A percentile compares a stretch with the other conserved stretches of the same genome.
phyloP scores from a whole-genome alignment of 2,888 invertebrate genomes.

The Dugesia japonica region DNA sequence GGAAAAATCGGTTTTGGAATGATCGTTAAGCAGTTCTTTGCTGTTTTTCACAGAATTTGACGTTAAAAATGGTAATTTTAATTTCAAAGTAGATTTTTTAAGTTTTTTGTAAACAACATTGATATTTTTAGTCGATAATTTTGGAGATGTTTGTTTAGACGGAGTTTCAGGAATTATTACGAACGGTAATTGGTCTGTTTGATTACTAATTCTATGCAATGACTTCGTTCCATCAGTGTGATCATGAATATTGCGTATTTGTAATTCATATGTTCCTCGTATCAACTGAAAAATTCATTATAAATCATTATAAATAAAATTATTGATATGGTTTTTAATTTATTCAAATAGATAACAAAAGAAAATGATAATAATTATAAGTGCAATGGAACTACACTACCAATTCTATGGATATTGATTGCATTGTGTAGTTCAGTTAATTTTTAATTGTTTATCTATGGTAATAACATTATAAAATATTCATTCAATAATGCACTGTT shows the following conservation, averaged over 20 bases:
- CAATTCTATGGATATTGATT: too few species aligned
- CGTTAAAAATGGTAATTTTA: neutral
- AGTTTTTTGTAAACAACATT: neutral
- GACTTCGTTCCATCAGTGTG: neutral
- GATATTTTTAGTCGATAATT: neutral
- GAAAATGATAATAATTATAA: too few species aligned
- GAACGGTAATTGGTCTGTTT: neutral
- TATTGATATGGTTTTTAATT: too few species aligned
- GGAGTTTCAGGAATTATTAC: neutral
- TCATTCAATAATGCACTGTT: too few species aligned
- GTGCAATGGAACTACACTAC: too few species aligned
- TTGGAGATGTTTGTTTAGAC: neutral
- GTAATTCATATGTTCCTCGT: constrained; percentile 3
- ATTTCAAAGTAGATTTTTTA: neutral
- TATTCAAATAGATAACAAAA: too few species aligned
- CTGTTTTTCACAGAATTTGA: neutral
- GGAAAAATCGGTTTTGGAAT: neutral
- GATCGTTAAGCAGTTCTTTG: neutral
- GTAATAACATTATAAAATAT: too few species aligned
- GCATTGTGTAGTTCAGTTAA: too few species aligned
- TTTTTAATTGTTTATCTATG: too few species aligned
- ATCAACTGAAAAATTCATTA: neutral
- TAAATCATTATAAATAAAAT: too few species aligned
- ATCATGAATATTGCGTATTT: neutral
- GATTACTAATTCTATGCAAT: neutral